phyloP scores from a whole-genome alignment of 2,888 invertebrate species.

The Pammene aurita region DNA sequence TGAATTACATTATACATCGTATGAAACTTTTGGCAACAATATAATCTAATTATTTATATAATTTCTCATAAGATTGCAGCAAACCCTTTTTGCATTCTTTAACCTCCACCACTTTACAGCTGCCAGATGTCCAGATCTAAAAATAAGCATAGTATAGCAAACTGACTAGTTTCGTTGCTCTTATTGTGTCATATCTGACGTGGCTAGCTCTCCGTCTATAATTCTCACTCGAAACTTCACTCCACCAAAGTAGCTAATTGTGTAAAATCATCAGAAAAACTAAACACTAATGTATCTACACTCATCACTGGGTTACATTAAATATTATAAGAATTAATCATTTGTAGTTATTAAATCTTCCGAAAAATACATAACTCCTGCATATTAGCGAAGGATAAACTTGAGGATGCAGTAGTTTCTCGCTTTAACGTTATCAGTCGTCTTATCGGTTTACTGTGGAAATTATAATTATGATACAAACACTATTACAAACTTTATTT shows the following conservation, averaged over 20 bases:
- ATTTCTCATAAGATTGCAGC: no score
- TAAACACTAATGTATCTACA: conserved; percentile 36
- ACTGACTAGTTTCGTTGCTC: no score
- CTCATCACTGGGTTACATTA: conserved; percentile 34
- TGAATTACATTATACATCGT: no score
- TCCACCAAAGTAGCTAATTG: conserved; percentile 26
- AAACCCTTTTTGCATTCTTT: no score
- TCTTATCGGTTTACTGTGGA: conserved; percentile 61
- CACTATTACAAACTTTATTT: conserved; percentile 75
- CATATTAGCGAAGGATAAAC: conserved; percentile 36
- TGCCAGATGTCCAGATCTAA: no score
- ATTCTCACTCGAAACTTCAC: conserved; percentile 31
- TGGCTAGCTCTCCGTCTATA: no score
- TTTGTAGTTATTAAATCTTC: conserved; percentile 34
- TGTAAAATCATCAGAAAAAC: conserved; percentile 32
- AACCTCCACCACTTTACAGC: no score
- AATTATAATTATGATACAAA: conserved; percentile 73
- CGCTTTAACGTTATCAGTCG: conserved; percentile 56
- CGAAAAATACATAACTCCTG: conserved; percentile 35
- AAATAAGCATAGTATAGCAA: no score
- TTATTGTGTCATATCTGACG: no score
- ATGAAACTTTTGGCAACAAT: no score
- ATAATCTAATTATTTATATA: no score
- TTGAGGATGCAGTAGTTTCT: conserved; percentile 45
- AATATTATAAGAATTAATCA: conserved; percentile 26